Conservation (phyloP, 2,888 invertebrate genomes). For the Diarsia mendica region DNA sequence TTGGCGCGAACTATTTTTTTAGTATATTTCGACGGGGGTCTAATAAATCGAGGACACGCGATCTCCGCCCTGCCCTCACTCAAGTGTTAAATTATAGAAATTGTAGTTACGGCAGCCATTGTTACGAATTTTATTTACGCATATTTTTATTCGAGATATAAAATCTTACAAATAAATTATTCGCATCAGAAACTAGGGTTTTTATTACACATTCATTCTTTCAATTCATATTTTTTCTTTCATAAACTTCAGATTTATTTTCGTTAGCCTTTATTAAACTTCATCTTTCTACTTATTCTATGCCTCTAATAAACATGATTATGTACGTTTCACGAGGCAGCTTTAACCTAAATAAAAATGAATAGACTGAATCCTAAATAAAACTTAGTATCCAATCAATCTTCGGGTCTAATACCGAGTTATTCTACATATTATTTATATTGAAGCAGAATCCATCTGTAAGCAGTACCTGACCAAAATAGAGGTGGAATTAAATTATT, state of each 20-base stretch:
- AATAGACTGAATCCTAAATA: conserved; percentile 20
- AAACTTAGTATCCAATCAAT: conserved; percentile 32
- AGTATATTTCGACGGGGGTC: conserved; percentile 66
- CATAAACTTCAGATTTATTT: conserved; percentile 37
- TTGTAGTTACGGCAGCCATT: conserved; percentile 57
- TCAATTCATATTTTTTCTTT: conserved; percentile 27
- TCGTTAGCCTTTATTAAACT: conserved; percentile 17
- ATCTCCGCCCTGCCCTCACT: conserved; percentile 56
- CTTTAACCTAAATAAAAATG: conserved; percentile 29
- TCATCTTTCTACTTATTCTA: conserved; percentile 20
- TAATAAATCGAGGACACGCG: conserved; percentile 71
- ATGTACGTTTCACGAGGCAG: conserved; percentile 7
- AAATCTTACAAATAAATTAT: conserved; percentile 24
- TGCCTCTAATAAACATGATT: conserved; percentile 37
- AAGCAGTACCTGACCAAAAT: conserved; percentile 54
- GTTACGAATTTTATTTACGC: conserved; percentile 52
- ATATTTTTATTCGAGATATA: conserved; percentile 42
- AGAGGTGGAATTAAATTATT: conserved; percentile 76
- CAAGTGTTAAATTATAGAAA: conserved; percentile 53
- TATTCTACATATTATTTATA: conserved; percentile 51
- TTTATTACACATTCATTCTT: not conserved
- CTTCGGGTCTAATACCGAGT: conserved; percentile 17
- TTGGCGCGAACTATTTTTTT: conserved; percentile 68
- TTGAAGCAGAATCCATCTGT: conserved; percentile 50
- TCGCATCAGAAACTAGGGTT: conserved; percentile 1